Evolutionary conservation across 2,888 invertebrate species (phyloP), one percentile per base, ranked within the genome.

Genomic region (Chironomus tentans): DNA sequence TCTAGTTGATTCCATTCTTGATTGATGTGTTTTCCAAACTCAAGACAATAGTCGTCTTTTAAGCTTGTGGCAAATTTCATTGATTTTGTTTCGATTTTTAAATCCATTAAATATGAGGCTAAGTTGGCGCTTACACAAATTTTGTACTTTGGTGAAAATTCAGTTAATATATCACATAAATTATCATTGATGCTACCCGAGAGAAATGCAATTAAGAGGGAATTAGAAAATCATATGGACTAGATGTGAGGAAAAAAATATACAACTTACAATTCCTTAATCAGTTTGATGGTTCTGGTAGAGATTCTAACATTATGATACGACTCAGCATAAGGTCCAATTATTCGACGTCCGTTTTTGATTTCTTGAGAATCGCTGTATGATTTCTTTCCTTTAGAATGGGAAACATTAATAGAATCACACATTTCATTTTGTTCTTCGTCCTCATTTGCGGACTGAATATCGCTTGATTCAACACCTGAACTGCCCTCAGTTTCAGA

Each of bases 401-500:
- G 3, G 13, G 71, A 71, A 61, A 28, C 56, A 71, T 15, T 15
- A 50, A 10, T 50, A 71, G 48, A 24, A n/a, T 15, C 22, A 71
- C 10, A 10, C 7, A 38, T 38, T 38, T 18, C 24, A 18, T 72
- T 22, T 13, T 38, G 1, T 2, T 62, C 61, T 18, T 61, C 62
- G 7, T 62, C 21, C 3, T 72, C 72, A 38, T 62, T 15, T 13
- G 22, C 46, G 2, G 70, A 24, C 22, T 70, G 50, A 7, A 70
- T 28, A 13, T 70, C 70, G 24, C 70, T 70, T 1, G 70, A 70
- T 22, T 50, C 70, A 50, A 50, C 72, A 46, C 72, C 72, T 13
- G 72, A 72, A 15, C 62, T 62, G 18, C 72, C 61, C 15, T 72
- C 72, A 62, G 68, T 68, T 68, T 56, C 70, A 24, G 18, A 10